Evolutionary conservation across 2,113 vertebrate genomes (phyloP).

Genomic region (Oenanthe melanoleuca): DNA sequence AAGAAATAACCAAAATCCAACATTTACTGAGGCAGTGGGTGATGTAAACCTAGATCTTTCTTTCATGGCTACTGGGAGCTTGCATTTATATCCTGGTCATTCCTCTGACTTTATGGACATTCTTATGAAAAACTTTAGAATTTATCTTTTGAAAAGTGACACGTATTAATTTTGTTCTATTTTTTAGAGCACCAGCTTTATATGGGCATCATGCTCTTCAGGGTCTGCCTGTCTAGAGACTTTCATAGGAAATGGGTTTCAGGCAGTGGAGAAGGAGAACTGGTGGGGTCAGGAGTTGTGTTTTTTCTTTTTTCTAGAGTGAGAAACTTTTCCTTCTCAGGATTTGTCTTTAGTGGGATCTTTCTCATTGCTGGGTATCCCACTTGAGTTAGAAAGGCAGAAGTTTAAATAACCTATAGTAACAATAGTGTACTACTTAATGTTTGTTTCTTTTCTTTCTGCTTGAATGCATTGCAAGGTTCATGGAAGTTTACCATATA

Average conservation of each 20-base stretch:
- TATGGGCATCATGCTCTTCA: background rate
- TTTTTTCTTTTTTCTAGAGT: background rate
- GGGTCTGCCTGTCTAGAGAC: background rate
- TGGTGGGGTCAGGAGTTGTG: fast-evolving
- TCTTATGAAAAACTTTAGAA: background rate
- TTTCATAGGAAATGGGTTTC: background rate
- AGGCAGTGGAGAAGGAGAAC: background rate
- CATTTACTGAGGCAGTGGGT: background rate
- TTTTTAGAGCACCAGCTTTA: background rate
- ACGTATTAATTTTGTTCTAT: background rate
- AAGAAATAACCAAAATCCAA: background rate
- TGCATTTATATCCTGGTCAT: background rate
- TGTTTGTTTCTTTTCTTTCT: background rate
- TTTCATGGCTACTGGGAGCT: background rate
- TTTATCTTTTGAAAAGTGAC: background rate
- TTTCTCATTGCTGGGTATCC: background rate
- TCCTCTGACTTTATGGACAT: background rate
- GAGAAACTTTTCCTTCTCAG: background rate
- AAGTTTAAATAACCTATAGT: background rate
- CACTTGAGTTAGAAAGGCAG: background rate
- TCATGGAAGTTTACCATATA: background rate
- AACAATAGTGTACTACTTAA: background rate
- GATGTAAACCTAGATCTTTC: background rate
- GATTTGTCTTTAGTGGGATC: background rate
- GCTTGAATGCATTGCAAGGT: background rate